Evolutionary conservation across 1,140 invertebrate genomes (phyloP).

Genomic region (Trachelipus rathkii): DNA sequence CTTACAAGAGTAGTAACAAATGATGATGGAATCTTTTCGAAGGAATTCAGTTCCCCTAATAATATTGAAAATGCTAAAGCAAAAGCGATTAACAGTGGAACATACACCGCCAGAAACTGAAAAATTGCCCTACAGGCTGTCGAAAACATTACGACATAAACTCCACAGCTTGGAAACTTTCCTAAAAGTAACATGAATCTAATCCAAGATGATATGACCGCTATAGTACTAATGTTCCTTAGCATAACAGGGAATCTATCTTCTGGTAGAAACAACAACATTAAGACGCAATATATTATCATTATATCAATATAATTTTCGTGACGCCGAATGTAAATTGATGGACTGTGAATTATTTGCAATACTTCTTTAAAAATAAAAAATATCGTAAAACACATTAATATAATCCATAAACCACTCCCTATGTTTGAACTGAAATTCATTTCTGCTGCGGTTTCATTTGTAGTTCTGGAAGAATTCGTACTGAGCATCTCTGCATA

Average conservation of each 20-base stretch:
- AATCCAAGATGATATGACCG: constrained; percentile 37
- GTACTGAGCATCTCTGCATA: no score
- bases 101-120: constrained; percentile 40
- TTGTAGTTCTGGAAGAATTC: no score
- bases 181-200: constrained; percentile 39
- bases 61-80: constrained; percentile 42
- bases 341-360: constrained; percentile 31
- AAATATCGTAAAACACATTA: constrained; percentile 8
- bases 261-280: constrained; percentile 16
- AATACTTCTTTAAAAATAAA: constrained; percentile 30
- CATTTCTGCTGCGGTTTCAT: neutral
- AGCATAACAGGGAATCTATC: no score
- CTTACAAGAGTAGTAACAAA: constrained; percentile 42
- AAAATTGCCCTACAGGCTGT: constrained; percentile 41
- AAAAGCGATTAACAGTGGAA: constrained; percentile 40
- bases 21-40: constrained; percentile 25
- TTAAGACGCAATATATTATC: constrained; percentile 31
- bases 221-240: constrained; percentile 24
- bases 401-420: constrained; percentile 10
- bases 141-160: constrained; percentile 45
- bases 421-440: neutral
- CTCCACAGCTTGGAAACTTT: constrained; percentile 43
- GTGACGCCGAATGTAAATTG: constrained; percentile 25
- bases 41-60: constrained; percentile 28
- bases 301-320: constrained; percentile 31